Base-by-base conservation (phyloP, 2,797 vertebrate genomes). In the Gastrophryne carolinensis region DNA sequence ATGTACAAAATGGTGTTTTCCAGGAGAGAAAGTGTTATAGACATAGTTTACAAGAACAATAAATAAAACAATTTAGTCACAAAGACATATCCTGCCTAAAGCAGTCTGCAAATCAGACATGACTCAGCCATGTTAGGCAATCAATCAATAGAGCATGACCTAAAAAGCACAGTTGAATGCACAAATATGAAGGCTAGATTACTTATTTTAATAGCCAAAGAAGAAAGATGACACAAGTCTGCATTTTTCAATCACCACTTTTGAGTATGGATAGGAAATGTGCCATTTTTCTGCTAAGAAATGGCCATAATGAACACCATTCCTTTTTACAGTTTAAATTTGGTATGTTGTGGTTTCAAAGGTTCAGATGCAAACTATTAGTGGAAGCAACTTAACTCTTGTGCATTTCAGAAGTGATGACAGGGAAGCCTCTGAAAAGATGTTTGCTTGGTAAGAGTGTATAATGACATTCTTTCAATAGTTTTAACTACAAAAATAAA, bases 21-120 rank as follows among this genome's bases (percentile, higher is more conserved):
- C 27, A 41, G 37, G 10, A n/a, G 41, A 2, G 7, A 23, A 47
- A 19, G 61, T 47, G 10, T 47, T 30, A 64, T 17, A 23, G 58
- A 37, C 17, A 41, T 13, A 29, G 6, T 29, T 1, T 3, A 19
- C 39, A 30, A 27, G 47, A 44, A 41, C 13, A 39, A 23, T 19
- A 47, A 61, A 26, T 39, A 23, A 63, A 11, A 37, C 5, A 13
- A 44, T 21, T n/a, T 47, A 63, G 39, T 19, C 61, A 47, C 15
- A 29, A 27, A 8, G n/a, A 39, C 2, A 23, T 41, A 62, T 62
- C 35, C 15, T 3, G 6, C 24, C 29, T 26, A 64, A 30, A 44
- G 61, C 17, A 39, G 39, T 64, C 37, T 64, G 24, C 39, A 64
- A 47, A 9, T 29, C 39, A 47, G 26, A 47, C 61, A 64, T 30